These are phyloP conservation scores for Anguilla marmorata DNA, from an alignment of 2,797 vertebrate species.

Conservation along the genomic window DNA sequence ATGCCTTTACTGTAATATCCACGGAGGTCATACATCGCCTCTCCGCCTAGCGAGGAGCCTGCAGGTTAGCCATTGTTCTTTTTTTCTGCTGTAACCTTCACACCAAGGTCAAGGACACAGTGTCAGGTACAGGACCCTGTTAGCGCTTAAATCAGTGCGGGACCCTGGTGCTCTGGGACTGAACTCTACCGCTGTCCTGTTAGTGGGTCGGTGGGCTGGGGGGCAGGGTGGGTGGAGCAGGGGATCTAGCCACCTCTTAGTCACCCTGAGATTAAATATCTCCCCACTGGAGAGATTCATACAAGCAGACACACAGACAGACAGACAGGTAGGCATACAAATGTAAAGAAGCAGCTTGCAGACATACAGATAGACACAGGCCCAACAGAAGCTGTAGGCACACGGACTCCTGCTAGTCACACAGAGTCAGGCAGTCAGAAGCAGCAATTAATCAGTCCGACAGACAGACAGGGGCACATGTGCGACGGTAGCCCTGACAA, in stretches of 20 bases:
- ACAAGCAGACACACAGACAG: not conserved
- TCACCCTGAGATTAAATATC: conserved; percentile 18
- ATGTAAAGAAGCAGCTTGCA: conserved; percentile 3
- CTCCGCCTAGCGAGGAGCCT: conserved; percentile 24
- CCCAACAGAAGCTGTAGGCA: conserved; percentile 38
- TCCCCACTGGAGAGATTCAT: not conserved
- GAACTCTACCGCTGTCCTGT: conserved; percentile 46
- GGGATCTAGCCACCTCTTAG: conserved; percentile 13
- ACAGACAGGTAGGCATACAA: not conserved
- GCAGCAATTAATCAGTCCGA: not conserved
- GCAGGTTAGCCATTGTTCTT: conserved; percentile 21
- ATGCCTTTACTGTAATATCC: conserved; percentile 16
- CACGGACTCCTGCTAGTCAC: conserved; percentile 3
- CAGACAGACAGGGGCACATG: not conserved
- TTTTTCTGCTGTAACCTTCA: conserved; percentile 27
- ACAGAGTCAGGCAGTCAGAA: not conserved
- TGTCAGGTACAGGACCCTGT: conserved; percentile 34
- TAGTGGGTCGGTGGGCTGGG: conserved; percentile 40
- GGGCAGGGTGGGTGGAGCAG: conserved; percentile 36
- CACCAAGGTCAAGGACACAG: conserved; percentile 30
- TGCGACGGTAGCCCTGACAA: not conserved
- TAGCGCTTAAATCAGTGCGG: not conserved
- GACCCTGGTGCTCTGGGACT: conserved; percentile 22
- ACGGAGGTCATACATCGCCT: conserved; percentile 17
- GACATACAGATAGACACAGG: conserved; percentile 24